A percentile compares a stretch with the other conserved stretches of the same genome.
Conservation (phyloP, 2,888 invertebrate genomes). For the Dasypogon diadema region DNA sequence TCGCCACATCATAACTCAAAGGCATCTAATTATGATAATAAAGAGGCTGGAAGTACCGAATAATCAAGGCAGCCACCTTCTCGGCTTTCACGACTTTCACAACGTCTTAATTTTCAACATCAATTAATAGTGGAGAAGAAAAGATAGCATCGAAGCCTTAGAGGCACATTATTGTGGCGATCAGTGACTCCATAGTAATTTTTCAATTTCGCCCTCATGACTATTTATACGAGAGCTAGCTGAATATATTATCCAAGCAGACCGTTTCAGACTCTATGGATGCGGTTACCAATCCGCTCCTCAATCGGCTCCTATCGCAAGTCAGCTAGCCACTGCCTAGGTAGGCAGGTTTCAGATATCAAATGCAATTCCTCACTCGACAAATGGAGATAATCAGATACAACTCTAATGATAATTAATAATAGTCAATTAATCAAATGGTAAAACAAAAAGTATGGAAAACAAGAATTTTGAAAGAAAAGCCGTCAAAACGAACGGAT, state of each 20-base stretch:
- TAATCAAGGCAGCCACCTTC: conserved; percentile 46
- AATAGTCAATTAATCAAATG: conserved; percentile 43
- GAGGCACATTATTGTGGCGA: conserved; percentile 5
- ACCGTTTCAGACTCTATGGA: background rate
- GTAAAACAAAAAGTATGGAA: background rate
- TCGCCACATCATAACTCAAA: conserved; percentile 42
- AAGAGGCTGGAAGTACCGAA: conserved; percentile 32
- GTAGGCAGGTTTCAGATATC: conserved; percentile 23
- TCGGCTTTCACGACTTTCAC: conserved; percentile 44
- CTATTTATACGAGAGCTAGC: conserved; percentile 21
- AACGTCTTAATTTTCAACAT: conserved; percentile 49
- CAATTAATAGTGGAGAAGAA: conserved; percentile 3
- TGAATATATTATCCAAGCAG: conserved; percentile 36
- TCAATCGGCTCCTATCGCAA: conserved; percentile 16
- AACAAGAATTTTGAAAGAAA: background rate
- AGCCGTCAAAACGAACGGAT: background rate
- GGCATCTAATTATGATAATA: conserved; percentile 46
- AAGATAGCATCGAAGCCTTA: background rate
- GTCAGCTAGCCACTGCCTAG: background rate
- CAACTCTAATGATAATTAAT: conserved; percentile 50
- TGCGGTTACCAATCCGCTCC: conserved; percentile 6
- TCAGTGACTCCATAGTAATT: conserved; percentile 30
- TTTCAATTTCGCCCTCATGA: conserved; percentile 41
- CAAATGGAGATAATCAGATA: conserved; percentile 37
- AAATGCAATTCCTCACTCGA: conserved; percentile 21